These are phyloP conservation scores for Saccopteryx bilineata DNA, from an alignment of 2,113 vertebrate species.

Conservation along the genomic window DNA sequence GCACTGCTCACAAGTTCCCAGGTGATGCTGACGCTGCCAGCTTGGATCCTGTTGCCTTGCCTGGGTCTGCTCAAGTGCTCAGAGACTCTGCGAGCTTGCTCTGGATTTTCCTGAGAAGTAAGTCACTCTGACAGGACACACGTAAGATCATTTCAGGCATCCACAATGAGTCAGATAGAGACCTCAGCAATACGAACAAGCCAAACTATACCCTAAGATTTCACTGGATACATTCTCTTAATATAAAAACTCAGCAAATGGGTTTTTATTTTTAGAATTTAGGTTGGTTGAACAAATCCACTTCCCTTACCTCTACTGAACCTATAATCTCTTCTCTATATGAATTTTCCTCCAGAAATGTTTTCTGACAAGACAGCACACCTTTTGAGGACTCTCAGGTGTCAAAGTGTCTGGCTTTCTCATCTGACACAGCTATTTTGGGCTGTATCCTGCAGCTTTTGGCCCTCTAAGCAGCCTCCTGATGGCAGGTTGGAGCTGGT, in stretches of 20 bases:
- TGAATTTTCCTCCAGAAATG: not conserved
- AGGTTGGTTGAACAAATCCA: not conserved
- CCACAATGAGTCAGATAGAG: not conserved
- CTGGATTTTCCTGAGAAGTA: conserved; percentile 45
- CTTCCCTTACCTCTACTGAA: not conserved
- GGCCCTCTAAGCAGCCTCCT: not conserved
- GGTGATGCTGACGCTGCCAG: not conserved
- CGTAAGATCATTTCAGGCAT: not conserved
- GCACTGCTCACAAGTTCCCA: not conserved
- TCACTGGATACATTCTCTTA: conserved; percentile 3
- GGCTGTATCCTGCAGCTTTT: not conserved
- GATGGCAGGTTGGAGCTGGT: not conserved
- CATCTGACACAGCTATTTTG: not conserved
- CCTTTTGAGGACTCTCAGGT: not conserved
- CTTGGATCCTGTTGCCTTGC: too few species aligned
- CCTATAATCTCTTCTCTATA: not conserved
- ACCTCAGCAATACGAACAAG: not conserved
- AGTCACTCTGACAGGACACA: not conserved
- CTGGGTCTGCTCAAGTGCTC: not conserved
- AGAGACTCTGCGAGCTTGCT: not conserved
- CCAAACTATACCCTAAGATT: not conserved
- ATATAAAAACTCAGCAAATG: not conserved
- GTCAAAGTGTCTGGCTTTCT: not conserved
- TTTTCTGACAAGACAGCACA: not conserved
- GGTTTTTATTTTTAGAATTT: conserved; percentile 48